Evolutionary conservation across 2,113 vertebrate genomes (phyloP), one percentile per base, ranked within the genome.

Genomic region (Clinocottus analis): DNA sequence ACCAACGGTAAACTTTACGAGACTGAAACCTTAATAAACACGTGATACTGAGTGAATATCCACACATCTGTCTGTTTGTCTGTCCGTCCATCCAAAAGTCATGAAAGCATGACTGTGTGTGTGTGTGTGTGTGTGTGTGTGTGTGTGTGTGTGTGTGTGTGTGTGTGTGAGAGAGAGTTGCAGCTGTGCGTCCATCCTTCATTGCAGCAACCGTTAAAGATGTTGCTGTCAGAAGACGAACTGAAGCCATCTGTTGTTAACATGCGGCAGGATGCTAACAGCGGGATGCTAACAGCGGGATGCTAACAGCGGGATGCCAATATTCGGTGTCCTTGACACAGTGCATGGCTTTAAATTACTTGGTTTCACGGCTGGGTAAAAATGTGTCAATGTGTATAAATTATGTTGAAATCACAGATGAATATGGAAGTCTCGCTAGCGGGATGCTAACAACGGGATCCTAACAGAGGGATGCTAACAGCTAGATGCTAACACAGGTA

Each of bases 131-230:
- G 21, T 66, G 62, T 56, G 23, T 43, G 35, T 37, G 29, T 35
- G 27, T 56, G 17, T 27, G n/a, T 63, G 23, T 43, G 23, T 31
- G 64, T 72, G 16, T 37, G 1, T 59, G 12, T 12, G 35, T 55
- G 25, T 53, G 64, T 63, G 61, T 35, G 56, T 59, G 75, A 49
- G 80, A 37, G 56, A 27, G 60, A 10, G 60, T 12, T 39, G 75
- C 88, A 90, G 83, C 86, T 90, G 85, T 87, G 77, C 23, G 1
- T 12, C 61, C 80, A 60, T 85, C 67, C 37, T 47, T 76, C 77
- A 83, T 55, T 27, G 33, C 56, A 12, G 23, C 31, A 19, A 21
- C 68, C 41, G 55, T 16, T 80, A 25, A 51, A 72, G 70, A 85
- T 29, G 76, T 45, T 58, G n/a, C 69, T 77, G 63, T 81, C 70